Base-by-base conservation (phyloP, 2,888 invertebrate genomes). In the Lepidochrysops patricia region DNA sequence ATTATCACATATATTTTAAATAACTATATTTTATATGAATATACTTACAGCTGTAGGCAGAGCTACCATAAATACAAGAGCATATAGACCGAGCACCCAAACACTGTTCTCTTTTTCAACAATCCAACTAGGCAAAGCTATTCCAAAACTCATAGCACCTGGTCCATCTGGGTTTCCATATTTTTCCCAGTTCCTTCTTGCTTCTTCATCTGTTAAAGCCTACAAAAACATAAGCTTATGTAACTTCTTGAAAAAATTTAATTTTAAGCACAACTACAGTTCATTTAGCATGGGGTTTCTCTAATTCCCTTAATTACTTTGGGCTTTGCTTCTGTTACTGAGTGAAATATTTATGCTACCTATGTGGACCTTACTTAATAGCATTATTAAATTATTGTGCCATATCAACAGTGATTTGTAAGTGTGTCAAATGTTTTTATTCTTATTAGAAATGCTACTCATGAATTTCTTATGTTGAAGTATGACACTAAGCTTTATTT, bases 151-250 rank as follows among this genome's bases (percentile, higher is more conserved):
- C 94, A 98, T 99, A 25, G 98, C 99, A 65, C 98, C 98, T 0
- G 99, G 99, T 2, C 99, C 99, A 91, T 99, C 99, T 1, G 99
- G 99, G 90, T 99, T 99, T 23, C 99, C 99, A 91, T 98, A 98
- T 79, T 97, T 97, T 78, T 99, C 98, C 97, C 98, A 99, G 87
- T 99, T 99, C 78, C 95, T 94, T 66, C 97, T 92, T 1, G 99
- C 96, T 80, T 98, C 98, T 68, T 99, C 98, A 89, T 99, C 98
- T 61, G 99, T 99, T 63, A 99, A 90, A 15, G 98, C 98, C 91
- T 95, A 64, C 57, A 75, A 74, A 63, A 7, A 43, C 15, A 12
- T n/a, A n/a, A n/a, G n/a, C n/a, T n/a, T n/a, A n/a, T n/a, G n/a
- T n/a, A n/a, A n/a, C n/a, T n/a, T n/a, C n/a, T n/a, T n/a, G n/a